phyloP scores from a whole-genome alignment of 2,888 invertebrate genomes.

The Eupithecia pulchellata region DNA sequence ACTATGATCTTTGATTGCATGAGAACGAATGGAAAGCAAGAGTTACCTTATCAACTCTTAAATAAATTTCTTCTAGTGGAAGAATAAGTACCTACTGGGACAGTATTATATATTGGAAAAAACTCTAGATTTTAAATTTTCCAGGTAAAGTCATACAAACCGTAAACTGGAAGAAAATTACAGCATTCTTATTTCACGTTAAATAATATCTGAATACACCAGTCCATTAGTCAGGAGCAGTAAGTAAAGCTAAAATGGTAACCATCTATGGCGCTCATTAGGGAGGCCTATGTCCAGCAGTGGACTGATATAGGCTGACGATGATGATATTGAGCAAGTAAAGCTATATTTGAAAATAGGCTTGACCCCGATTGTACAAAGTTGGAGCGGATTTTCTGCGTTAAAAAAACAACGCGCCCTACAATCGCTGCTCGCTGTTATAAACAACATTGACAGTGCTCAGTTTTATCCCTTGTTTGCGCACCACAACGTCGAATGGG shows the following conservation, averaged over 20 bases:
- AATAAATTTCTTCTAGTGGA: no score
- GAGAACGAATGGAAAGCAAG: no score
- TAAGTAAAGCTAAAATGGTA: no score
- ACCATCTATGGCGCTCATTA: no score
- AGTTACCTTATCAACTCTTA: no score
- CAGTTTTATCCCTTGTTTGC: slow-evolving; percentile 25
- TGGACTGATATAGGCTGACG: no score
- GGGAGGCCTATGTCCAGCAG: no score
- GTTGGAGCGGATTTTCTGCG: neutral
- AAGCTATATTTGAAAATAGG: neutral
- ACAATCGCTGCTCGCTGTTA: neutral
- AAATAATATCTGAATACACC: neutral
- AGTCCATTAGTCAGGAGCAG: neutral
- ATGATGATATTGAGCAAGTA: neutral
- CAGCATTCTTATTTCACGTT: neutral
- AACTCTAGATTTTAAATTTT: no score
- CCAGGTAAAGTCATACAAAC: neutral
- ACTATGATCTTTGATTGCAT: no score
- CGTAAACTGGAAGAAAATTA: neutral
- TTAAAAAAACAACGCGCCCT: neutral
- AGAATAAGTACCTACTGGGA: no score
- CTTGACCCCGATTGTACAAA: neutral
- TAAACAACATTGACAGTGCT: neutral
- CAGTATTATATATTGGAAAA: no score
- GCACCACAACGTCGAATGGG: slow-evolving; percentile 9